phyloP scores from a whole-genome alignment of 2,888 invertebrate species.

The Mythimna impura region DNA sequence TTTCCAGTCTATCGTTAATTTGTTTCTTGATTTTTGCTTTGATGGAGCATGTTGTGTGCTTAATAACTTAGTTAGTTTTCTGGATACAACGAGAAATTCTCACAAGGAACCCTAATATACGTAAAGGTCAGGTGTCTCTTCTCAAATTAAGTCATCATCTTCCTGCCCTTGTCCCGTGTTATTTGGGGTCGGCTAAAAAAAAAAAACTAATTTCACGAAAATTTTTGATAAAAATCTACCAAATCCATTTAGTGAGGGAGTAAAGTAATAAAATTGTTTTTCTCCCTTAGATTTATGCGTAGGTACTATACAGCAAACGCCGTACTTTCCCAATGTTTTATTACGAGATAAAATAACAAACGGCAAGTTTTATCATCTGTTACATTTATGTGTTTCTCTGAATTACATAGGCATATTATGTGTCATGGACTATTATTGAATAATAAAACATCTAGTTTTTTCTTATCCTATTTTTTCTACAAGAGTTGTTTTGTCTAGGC shows the following conservation, averaged over 20 bases:
- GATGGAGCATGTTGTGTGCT: background rate
- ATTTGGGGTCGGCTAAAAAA: too few relatives aligned
- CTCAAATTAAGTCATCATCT: background rate
- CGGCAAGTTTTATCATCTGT: conserved; percentile 50
- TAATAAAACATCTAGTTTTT: background rate
- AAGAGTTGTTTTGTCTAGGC: background rate
- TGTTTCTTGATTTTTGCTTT: conserved; percentile 7
- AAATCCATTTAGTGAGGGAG: conserved; percentile 38
- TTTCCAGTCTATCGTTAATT: conserved; percentile 25
- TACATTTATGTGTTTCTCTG: conserved; percentile 40
- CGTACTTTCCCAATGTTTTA: conserved; percentile 48
- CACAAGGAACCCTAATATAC: background rate
- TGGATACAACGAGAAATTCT: too few relatives aligned
- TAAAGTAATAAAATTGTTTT: conserved; percentile 52
- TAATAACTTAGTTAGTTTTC: background rate
- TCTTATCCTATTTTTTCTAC: background rate
- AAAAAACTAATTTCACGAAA: conserved; percentile 15
- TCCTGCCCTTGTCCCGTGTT: too few relatives aligned
- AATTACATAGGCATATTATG: conserved; percentile 28
- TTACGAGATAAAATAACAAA: conserved; percentile 49
- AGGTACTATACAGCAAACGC: conserved; percentile 29
- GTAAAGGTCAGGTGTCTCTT: background rate
- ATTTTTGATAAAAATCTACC: conserved; percentile 32
- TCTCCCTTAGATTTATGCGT: conserved; percentile 44
- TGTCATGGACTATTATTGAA: background rate